Evolutionary conservation across 2,888 invertebrate genomes (phyloP).

Genomic region (Dasypolia templi): DNA sequence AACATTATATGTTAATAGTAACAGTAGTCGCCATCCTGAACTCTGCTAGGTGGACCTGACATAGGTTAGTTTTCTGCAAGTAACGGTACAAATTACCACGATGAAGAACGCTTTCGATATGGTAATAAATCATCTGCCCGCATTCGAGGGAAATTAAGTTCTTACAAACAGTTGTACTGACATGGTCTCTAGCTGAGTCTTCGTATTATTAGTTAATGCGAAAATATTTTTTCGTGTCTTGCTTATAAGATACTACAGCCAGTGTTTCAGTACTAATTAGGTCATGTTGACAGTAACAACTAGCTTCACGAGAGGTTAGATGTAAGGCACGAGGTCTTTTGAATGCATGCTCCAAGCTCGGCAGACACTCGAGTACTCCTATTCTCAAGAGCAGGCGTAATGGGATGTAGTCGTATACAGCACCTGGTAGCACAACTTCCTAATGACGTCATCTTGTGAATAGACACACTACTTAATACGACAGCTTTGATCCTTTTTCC

Average conservation of each 20-base stretch:
- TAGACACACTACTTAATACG: slow-evolving; percentile 22
- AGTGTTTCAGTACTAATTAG: slow-evolving; percentile 69
- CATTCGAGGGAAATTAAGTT: slow-evolving; percentile 47
- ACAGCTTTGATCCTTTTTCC: slow-evolving; percentile 8
- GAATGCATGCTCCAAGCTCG: slow-evolving; percentile 70
- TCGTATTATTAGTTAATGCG: slow-evolving; percentile 12
- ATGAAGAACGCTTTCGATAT: slow-evolving; percentile 55
- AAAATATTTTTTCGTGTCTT: slow-evolving; percentile 30
- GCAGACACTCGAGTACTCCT: slow-evolving; percentile 60
- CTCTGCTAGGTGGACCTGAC: slow-evolving; percentile 55
- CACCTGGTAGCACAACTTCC: slow-evolving; percentile 52
- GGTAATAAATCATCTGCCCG: slow-evolving; percentile 65
- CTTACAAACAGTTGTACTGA: slow-evolving; percentile 31
- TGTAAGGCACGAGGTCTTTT: slow-evolving; percentile 61
- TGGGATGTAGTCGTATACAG: slow-evolving; percentile 50
- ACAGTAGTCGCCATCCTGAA: slow-evolving; percentile 54
- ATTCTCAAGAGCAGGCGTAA: slow-evolving; percentile 54
- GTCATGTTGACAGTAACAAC: slow-evolving; percentile 70
- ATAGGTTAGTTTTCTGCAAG: slow-evolving; percentile 69
- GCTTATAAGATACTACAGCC: slow-evolving; percentile 23
- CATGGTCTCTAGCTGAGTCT: neutral
- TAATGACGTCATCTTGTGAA: slow-evolving; percentile 67
- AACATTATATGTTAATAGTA: slow-evolving; percentile 51
- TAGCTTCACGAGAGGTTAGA: slow-evolving; percentile 60
- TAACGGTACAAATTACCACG: slow-evolving; percentile 67